A percentile compares a stretch with the other conserved stretches of the same genome.
Evolutionary conservation across 2,797 vertebrate genomes (phyloP).

Genomic region (Chromis chromis): DNA sequence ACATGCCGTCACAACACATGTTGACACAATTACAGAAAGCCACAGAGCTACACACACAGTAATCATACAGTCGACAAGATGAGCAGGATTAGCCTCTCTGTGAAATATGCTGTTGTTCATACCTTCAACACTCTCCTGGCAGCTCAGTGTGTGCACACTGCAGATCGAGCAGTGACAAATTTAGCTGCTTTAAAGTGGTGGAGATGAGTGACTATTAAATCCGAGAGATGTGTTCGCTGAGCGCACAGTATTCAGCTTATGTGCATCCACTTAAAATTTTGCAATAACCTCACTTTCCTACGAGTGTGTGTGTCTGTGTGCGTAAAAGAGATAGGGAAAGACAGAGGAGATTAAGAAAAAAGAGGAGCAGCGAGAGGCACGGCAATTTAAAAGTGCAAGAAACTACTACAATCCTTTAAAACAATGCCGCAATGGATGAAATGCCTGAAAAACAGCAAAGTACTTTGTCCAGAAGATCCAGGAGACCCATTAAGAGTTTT

Average conservation of each 20-base stretch:
- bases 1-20: constrained; percentile 7
- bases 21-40: constrained; percentile 4
- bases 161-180: constrained; percentile 59
- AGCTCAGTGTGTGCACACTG: constrained; percentile 42
- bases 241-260: constrained; percentile 52
- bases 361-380: constrained; percentile 4
- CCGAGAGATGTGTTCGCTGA: constrained; percentile 62
- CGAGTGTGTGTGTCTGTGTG: constrained; percentile 21
- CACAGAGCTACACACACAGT: constrained; percentile 6
- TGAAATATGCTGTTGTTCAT: constrained; percentile 49
- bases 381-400: constrained; percentile 32
- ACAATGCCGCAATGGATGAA: constrained; percentile 49
- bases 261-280: constrained; percentile 57
- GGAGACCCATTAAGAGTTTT: constrained; percentile 35
- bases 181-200: constrained; percentile 62
- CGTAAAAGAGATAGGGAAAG: constrained; percentile 14
- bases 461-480: constrained; percentile 36
- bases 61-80: constrained; percentile 26
- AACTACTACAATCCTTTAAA: constrained; percentile 49
- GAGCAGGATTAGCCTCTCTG: constrained; percentile 52
- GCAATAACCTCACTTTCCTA: constrained; percentile 46
- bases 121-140: constrained; percentile 48
- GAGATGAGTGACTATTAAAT: constrained; percentile 69
- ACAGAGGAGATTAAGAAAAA: constrained; percentile 52
- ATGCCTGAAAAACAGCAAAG: constrained; percentile 29